Base-by-base conservation (phyloP, 2,888 invertebrate species). In the Pandemis cinnamomeana region DNA sequence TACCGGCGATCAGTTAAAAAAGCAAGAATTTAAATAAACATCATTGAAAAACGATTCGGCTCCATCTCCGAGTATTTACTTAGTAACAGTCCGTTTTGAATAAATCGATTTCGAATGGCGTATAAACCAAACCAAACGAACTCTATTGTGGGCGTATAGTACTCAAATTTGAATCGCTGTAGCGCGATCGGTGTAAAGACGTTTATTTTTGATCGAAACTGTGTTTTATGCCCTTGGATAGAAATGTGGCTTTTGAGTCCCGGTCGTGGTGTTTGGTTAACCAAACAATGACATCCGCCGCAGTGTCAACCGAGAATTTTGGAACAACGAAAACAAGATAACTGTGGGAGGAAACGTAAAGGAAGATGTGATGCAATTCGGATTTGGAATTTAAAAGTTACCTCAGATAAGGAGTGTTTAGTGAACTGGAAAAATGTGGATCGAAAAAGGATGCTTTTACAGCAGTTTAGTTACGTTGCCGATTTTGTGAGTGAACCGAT, bases 21-120 rank as follows among this genome's bases (percentile, higher is more conserved):
- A 89, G 83, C 90, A 88, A 88, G 86, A 87, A 87, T 85, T 87
- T 85, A 91, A 92, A 92, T 90, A 91, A 93, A 93, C 88, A 93
- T 87, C 86, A 84, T 83, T 85, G 83, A 86, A 86, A 89, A 91
- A 89, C 88, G 89, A 91, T 92, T 90, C 88, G 87, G 80, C 89
- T 87, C 87, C 89, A 90, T 88, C 89, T 86, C 83, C 71, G 80
- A 91, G 90, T 93, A 87, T 93, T 93, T 93, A 91, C 91, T 91
- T 91, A 91, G 92, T 91, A 92, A 92, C 91, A 92, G 88, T 87
- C 88, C 87, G 89, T 86, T 87, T 91, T 89, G 85, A 88, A 89
- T 89, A 89, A 91, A 91, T 91, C 89, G 89, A 90, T 89, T 92
- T 87, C 81, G 79, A 83, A 85, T 86, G 83, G 83, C 80, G 77